Evolutionary conservation across 2,888 invertebrate genomes (phyloP), one percentile per base, ranked within the genome.

Genomic region (Strigamia crassipes): DNA sequence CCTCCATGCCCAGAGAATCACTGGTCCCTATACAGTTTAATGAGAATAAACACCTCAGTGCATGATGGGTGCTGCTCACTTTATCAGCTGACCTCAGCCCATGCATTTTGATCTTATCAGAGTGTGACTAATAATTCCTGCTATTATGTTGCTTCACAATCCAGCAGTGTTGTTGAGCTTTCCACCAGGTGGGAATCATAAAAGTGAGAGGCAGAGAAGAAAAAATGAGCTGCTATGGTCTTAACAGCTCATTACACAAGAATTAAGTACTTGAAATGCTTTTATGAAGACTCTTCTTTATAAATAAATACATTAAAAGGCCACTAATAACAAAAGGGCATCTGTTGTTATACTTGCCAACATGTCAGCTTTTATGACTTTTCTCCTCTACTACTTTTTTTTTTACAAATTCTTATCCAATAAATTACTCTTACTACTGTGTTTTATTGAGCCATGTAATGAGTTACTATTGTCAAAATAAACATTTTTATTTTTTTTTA

Each of bases 21-120:
- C 61, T 15, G 18, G 21, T 2, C 21, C 61, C 10, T 34, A 34
- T 34, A 51, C 61, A 61, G 23, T 61, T 61, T 61, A 61, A 61
- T 61, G 61, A 61, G 61, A 61, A 61, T 61, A 61, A 61, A 61
- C 61, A 61, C 61, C 61, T 61, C 61, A 61, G 23, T 61, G 61
- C 61, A 61, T 61, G 61, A 61, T 61, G 61, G 61, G 61, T 61
- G 61, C 61, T 61, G 61, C 61, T 61, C 61, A 61, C 61, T 61
- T 61, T 61, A 61, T 61, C 61, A 61, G 61, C 21, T 61, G 61
- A 61, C 61, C 61, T n/a, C 61, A 61, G 61, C 61, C 61, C 61
- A 23, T 61, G 61, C 9, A 61, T 61, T 61, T 61, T 61, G 61
- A 61, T 61, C 61, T 61, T 61, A 61, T 61, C 61, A 61, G 61